Evolutionary conservation across 37 sponge, comb jelly and placozoan species (phyloP).

Genomic region (Aphrocallistes beatrix): DNA sequence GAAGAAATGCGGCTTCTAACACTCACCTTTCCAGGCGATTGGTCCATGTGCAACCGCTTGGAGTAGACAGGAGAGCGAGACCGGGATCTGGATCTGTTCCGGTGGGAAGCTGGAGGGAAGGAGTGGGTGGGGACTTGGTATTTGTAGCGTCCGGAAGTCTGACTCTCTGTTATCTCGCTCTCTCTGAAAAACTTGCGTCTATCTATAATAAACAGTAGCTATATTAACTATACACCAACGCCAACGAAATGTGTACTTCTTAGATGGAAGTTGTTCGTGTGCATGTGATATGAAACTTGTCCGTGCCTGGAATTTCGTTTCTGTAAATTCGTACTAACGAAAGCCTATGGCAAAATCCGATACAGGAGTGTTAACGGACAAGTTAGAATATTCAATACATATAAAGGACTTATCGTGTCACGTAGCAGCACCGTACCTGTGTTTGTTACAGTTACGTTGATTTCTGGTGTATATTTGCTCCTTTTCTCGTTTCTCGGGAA

Average conservation of each 20-base stretch:
- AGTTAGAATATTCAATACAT: no score
- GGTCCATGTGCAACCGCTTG: not conserved
- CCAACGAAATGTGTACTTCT: not conserved
- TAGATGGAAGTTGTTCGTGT: not conserved
- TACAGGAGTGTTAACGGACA: no score
- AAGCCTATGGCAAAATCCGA: no score
- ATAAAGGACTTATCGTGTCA: no score
- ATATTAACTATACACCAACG: not conserved
- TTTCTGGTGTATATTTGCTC: not conserved
- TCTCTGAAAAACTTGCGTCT: not conserved
- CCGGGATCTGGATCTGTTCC: not conserved
- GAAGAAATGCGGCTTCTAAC: not conserved
- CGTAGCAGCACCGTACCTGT: not conserved
- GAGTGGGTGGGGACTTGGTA: not conserved
- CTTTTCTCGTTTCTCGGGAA: not conserved
- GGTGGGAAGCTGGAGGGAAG: not conserved
- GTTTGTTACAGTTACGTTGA: not conserved
- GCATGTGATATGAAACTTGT: not conserved
- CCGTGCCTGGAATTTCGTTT: no score
- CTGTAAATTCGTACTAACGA: no score
- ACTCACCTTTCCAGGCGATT: not conserved
- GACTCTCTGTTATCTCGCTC: not conserved
- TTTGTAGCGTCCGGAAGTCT: not conserved
- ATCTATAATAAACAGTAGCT: not conserved
- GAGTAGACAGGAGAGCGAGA: not conserved